These are phyloP conservation scores for Cryptus viduatorius DNA, from an alignment of 2,888 invertebrate genomes.

Conservation along the genomic window DNA sequence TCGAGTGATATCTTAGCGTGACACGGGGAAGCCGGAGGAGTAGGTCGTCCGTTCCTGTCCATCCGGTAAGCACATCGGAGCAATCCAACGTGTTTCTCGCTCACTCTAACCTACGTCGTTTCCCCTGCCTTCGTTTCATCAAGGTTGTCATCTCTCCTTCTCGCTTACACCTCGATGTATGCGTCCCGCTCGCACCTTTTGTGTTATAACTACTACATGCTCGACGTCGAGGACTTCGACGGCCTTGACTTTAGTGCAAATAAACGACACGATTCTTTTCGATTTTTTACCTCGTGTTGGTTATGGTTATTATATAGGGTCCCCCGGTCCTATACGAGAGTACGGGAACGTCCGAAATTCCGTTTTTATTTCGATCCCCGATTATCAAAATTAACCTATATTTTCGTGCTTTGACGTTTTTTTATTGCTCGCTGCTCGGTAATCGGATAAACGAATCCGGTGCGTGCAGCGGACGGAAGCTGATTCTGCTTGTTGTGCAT, in stretches of 20 bases:
- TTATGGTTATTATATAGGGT: conserved; percentile 30
- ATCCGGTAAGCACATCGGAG: conserved; percentile 67
- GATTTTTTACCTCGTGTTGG: conserved; percentile 35
- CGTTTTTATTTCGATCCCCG: conserved; percentile 13
- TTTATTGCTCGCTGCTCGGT: not conserved
- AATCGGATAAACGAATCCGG: not conserved
- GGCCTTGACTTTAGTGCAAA: conserved; percentile 79
- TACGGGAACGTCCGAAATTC: conserved; percentile 29
- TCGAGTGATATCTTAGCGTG: conserved; percentile 59
- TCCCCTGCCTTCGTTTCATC: conserved; percentile 38
- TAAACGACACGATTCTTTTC: conserved; percentile 59
- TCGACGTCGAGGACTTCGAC: conserved; percentile 61
- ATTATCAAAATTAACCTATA: not conserved
- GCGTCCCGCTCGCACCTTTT: conserved; percentile 48
- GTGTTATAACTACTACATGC: conserved; percentile 46
- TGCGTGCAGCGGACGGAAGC: not conserved
- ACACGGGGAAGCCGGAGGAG: conserved; percentile 48
- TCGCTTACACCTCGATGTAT: conserved; percentile 31
- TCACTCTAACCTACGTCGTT: conserved; percentile 32
- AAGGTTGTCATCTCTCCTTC: conserved; percentile 70
- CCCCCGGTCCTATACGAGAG: conserved; percentile 17
- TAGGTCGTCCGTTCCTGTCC: conserved; percentile 46
- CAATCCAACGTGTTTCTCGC: conserved; percentile 36
- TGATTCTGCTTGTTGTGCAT: not conserved
- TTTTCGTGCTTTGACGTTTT: not conserved